These are phyloP conservation scores for Phalloptychus januarius DNA, from an alignment of 2,797 vertebrate genomes.

Conservation along the genomic window DNA sequence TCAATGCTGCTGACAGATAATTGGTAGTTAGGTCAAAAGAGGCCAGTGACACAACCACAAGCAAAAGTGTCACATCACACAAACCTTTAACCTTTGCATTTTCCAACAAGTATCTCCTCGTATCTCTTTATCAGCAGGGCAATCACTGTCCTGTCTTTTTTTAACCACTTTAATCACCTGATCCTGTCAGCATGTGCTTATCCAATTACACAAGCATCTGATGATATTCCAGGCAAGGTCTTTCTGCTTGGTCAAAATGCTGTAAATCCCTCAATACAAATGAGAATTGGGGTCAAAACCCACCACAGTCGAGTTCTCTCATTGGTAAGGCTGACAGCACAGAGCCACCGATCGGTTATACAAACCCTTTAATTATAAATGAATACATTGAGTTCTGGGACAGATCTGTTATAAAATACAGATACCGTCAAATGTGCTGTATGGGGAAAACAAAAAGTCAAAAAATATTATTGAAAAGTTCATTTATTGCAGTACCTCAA, in stretches of 20 bases:
- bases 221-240: slow-evolving; percentile 60
- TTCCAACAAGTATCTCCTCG: slow-evolving; percentile 40
- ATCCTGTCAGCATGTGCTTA: slow-evolving; percentile 75
- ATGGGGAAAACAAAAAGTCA: neutral
- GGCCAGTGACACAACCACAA: slow-evolving; percentile 11
- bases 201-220: slow-evolving; percentile 74
- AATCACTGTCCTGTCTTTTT: slow-evolving; percentile 35
- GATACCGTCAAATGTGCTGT: neutral
- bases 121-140: slow-evolving; percentile 55
- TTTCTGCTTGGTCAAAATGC: slow-evolving; percentile 77
- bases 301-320: slow-evolving; percentile 13
- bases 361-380: slow-evolving; percentile 63
- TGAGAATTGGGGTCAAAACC: slow-evolving; percentile 11
- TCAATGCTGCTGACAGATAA: slow-evolving; percentile 22
- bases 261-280: slow-evolving; percentile 66
- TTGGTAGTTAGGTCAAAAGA: slow-evolving; percentile 14
- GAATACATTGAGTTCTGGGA: neutral
- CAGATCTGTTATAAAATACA: neutral
- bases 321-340: slow-evolving; percentile 48
- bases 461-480: neutral
- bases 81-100: slow-evolving; percentile 27
- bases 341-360: slow-evolving; percentile 32
- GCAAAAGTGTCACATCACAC: slow-evolving; percentile 21
- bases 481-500: neutral
- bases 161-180: slow-evolving; percentile 47